Conservation (phyloP, 2,888 invertebrate genomes). For the Stenolophus ochropezus region DNA sequence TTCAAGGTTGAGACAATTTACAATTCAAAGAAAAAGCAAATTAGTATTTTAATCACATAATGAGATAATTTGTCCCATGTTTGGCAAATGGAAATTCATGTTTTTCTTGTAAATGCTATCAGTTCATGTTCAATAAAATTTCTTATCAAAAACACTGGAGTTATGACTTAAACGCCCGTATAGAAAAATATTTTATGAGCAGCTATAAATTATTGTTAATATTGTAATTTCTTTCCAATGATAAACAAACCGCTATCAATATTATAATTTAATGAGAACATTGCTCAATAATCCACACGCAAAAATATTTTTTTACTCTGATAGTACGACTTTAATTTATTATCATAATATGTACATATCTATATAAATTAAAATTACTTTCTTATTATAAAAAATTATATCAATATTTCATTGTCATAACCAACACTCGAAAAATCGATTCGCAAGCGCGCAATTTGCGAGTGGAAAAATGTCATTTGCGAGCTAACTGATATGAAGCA, state of each 20-base stretch:
- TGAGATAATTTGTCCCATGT: constrained; percentile 37
- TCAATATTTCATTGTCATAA: too few species aligned
- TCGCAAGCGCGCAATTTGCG: too few species aligned
- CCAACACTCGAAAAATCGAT: too few species aligned
- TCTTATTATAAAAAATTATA: too few species aligned
- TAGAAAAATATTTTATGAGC: neutral
- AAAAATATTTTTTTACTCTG: neutral
- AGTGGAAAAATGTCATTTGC: too few species aligned
- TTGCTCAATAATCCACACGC: neutral
- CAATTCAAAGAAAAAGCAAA: constrained; percentile 40
- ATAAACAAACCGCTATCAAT: neutral
- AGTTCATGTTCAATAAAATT: neutral
- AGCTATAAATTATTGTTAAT: neutral
- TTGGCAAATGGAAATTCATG: constrained; percentile 8
- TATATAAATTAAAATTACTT: too few species aligned
- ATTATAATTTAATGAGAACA: neutral
- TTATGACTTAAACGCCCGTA: neutral
- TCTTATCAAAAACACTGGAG: neutral
- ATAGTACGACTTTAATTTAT: neutral
- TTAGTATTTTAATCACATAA: constrained; percentile 44
- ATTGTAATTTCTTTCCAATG: neutral
- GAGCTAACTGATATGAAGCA: too few species aligned
- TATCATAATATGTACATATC: too few species aligned
- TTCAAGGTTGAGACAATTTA: constrained; percentile 22
- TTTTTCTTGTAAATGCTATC: constrained; percentile 19